A percentile compares a stretch with the other conserved stretches of the same genome.
These are phyloP conservation scores for Geophilus truncorum DNA, from an alignment of 2,888 invertebrate species.

Conservation along the genomic window DNA sequence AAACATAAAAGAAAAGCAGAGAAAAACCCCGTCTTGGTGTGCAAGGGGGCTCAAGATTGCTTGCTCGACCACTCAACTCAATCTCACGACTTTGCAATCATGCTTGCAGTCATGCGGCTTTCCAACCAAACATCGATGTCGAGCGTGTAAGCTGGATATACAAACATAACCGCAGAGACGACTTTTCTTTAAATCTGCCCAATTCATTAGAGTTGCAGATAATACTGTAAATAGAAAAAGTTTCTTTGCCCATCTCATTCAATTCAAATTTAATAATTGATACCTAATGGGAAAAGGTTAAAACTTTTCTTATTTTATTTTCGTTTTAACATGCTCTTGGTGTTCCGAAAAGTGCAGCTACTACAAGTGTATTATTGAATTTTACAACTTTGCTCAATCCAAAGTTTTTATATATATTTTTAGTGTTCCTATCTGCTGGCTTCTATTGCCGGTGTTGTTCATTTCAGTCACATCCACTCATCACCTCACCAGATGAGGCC, in stretches of 20 bases:
- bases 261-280: neutral
- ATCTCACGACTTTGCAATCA: neutral
- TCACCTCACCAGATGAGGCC: conserved; percentile 4
- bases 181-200: neutral
- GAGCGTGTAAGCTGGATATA: neutral
- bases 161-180: neutral
- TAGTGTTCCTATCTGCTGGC: neutral
- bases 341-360: neutral
- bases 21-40: neutral
- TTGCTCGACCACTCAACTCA: conserved; percentile 10
- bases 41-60: neutral
- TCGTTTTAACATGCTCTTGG: neutral
- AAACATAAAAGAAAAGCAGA: neutral
- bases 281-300: neutral
- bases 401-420: neutral
- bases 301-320: neutral
- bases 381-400: neutral
- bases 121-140: conserved; percentile 1
- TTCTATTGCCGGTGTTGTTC: neutral
- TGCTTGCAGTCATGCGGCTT: neutral
- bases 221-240: neutral
- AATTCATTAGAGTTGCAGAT: neutral
- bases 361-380: neutral
- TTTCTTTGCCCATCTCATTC: neutral
- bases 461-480: conserved; percentile 5